Base-by-base conservation (phyloP, 2,797 vertebrate species). In the Gallinago nigripennis region DNA sequence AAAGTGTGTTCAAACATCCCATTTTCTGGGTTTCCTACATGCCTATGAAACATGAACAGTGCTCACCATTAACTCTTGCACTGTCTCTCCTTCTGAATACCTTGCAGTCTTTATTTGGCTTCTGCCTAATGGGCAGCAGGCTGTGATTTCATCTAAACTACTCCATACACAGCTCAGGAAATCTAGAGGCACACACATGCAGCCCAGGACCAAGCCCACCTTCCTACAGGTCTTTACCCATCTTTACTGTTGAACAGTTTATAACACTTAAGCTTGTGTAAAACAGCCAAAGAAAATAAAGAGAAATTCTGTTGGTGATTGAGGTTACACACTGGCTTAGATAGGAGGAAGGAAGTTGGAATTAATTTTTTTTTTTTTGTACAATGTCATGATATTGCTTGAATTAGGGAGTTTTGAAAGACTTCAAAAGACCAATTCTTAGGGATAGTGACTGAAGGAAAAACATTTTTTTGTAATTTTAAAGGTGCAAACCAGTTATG, bases 141-240 rank as follows among this genome's bases (percentile, higher is more conserved):
- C 6, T 88, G 21, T 1, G 1, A 64, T 58, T 54, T 43, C 19
- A 48, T 16, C 16, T 37, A 24, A 63, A 28, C 56, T 43, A 16
- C 1, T 2, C 25, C 0, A 2, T 20, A 16, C 4, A 23, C 2
- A 54, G 16, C 27, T 71, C 14, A 15, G 25, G 46, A 68, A 65
- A 27, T 16, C 14, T 51, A 16, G 8, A 57, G 20, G 9, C 8
- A 23, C n/a, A 16, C 7, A 71, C 4, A 20, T 9, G 14, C 12
- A 60, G 12, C 11, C 6, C 35, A 60, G 46, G 35, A 72, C 30
- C 17, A 80, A 80, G 6, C 9, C 3, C 30, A 46, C 17, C 25
- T 8, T 61, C 12, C 12, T 19, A 16, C 2, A 63, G 18, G 31
- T 31, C 58, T 61, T 84, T 19, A 35, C 18, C 15, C 3, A 2